Conservation (phyloP, 2,797 vertebrate genomes). For the Sebastolobus altivelis region DNA sequence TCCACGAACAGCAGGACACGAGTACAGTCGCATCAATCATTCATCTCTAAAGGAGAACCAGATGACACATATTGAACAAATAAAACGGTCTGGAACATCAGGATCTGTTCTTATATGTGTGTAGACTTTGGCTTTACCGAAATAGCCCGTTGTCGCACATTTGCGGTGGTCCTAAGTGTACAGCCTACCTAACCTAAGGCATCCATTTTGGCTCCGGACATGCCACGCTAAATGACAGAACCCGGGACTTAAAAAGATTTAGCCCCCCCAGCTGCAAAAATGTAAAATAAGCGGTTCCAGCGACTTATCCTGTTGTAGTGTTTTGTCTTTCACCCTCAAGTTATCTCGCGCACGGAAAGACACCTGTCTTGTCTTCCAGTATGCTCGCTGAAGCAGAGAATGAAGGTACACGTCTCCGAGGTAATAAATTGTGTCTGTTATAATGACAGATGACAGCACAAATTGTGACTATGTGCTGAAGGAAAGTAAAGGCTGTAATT, state of each 20-base stretch:
- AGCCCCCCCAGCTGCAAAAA: not conserved
- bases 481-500: slow-evolving; percentile 62
- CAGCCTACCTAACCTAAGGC: not conserved
- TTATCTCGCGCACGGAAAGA: not conserved
- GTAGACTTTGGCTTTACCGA: not conserved
- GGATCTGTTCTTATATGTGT: slow-evolving; percentile 5
- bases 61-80: slow-evolving; percentile 46
- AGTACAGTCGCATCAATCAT: slow-evolving; percentile 31
- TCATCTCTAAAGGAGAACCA: slow-evolving; percentile 38
- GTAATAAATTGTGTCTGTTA: slow-evolving; percentile 36
- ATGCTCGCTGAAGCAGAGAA: slow-evolving; percentile 18
- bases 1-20: slow-evolving; percentile 11
- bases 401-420: slow-evolving; percentile 15
- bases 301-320: not conserved
- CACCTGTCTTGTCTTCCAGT: slow-evolving; percentile 30
- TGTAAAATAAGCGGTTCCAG: slow-evolving; percentile 8
- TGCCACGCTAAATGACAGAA: slow-evolving; percentile 5
- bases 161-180: not conserved
- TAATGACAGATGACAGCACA: slow-evolving; percentile 49
- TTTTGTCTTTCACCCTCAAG: not conserved
- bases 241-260: not conserved
- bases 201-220: slow-evolving; percentile 9
- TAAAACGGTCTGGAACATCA: slow-evolving; percentile 37
- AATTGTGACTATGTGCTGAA: slow-evolving; percentile 50
- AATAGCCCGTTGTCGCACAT: slow-evolving; percentile 7